These are phyloP conservation scores for Melanaphis sacchari DNA, from an alignment of 1,140 invertebrate species.

Conservation along the genomic window DNA sequence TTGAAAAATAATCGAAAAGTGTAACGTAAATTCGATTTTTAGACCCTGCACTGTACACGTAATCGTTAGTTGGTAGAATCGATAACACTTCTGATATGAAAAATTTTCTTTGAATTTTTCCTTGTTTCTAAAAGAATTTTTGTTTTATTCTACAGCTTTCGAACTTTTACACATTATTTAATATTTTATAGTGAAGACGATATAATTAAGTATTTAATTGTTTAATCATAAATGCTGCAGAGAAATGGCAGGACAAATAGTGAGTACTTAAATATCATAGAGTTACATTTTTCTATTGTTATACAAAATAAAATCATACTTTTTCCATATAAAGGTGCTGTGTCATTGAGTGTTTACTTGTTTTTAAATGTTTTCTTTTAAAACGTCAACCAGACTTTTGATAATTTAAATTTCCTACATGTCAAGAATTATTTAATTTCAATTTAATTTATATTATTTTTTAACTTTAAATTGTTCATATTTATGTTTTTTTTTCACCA, in stretches of 20 bases:
- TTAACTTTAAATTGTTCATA: neutral
- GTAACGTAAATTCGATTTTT: neutral
- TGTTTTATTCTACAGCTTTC: neutral
- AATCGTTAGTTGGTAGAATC: slow-evolving; percentile 55
- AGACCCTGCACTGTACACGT: slow-evolving; percentile 52
- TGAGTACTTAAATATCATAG: neutral
- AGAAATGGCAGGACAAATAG: slow-evolving; percentile 42
- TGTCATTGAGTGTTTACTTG: slow-evolving; percentile 32
- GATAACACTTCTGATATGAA: slow-evolving; percentile 39
- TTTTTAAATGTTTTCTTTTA: neutral
- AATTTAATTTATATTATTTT: neutral
- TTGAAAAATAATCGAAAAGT: neutral
- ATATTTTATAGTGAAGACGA: neutral
- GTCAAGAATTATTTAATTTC: neutral
- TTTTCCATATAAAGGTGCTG: slow-evolving; percentile 16
- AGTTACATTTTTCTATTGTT: neutral
- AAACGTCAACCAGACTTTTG: neutral
- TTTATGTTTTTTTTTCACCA: neutral
- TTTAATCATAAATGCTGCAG: slow-evolving; percentile 43
- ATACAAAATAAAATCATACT: neutral
- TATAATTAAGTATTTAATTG: slow-evolving; percentile 26
- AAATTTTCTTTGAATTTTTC: slow-evolving; percentile 55
- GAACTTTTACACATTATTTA: neutral
- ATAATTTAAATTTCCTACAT: neutral
- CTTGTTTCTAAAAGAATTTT: slow-evolving; percentile 35